Conservation (phyloP, 2,113 vertebrate species). For the Chloebia gouldiae region DNA sequence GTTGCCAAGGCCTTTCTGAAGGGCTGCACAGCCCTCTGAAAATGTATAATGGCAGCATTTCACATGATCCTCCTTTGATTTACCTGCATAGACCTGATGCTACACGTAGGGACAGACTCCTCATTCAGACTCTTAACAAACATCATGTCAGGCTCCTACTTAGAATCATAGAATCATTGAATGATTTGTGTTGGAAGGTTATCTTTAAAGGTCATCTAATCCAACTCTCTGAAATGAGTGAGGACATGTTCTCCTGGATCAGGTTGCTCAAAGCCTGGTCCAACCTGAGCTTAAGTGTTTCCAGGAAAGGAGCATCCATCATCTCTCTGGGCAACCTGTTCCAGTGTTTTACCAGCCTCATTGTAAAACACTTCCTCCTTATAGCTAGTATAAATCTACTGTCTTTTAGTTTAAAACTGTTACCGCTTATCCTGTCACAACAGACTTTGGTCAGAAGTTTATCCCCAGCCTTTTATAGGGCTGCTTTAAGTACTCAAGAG, state of each 20-base stretch:
- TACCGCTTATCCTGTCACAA: not conserved
- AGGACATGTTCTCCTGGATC: not conserved
- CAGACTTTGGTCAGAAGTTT: not conserved
- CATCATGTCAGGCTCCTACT: not conserved
- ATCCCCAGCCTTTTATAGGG: not conserved
- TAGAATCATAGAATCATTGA: not conserved
- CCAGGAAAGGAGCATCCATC: not conserved
- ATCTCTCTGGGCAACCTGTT: not conserved
- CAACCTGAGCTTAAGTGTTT: not conserved
- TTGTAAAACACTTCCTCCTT: not conserved
- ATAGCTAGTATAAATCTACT: not conserved
- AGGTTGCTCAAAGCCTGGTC: not conserved
- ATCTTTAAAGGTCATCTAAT: not conserved
- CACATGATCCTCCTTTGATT: not conserved
- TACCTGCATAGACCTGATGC: not conserved
- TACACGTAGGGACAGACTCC: not conserved
- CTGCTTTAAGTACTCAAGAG: not conserved
- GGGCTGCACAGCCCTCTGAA: not conserved
- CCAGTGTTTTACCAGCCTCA: not conserved
- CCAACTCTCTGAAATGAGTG: not conserved
- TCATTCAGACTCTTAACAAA: not conserved
- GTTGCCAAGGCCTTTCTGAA: not conserved
- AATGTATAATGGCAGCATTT: fast-evolving
- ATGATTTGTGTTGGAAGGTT: not conserved
- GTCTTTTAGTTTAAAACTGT: not conserved